Evolutionary conservation across 53 echinoderm and acorn worm genomes (phyloP).

Genomic region (Astropecten irregularis): DNA sequence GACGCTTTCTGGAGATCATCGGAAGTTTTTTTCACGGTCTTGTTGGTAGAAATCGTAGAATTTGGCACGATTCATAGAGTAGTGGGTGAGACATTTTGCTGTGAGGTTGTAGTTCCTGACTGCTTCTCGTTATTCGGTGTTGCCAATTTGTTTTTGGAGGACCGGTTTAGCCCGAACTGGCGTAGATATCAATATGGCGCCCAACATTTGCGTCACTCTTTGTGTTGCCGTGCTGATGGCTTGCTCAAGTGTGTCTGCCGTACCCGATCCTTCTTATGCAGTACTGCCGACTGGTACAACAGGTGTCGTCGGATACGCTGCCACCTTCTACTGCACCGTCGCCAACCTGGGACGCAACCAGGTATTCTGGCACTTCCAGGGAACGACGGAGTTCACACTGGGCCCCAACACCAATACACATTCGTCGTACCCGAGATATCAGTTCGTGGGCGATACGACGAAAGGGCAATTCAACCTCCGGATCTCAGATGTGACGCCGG

Average conservation of each 20-base stretch:
- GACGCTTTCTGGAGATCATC: too few species aligned
- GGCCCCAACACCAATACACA: slow-evolving; percentile 43
- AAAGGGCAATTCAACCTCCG: slow-evolving; percentile 37
- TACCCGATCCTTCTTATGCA: not conserved
- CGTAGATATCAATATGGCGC: slow-evolving; percentile 21
- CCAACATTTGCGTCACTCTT: too few species aligned
- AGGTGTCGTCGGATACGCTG: slow-evolving; percentile 22
- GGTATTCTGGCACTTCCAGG: slow-evolving; percentile 46
- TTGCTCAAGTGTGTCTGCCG: not conserved
- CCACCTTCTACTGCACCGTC: slow-evolving; percentile 52
- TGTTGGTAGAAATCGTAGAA: too few species aligned
- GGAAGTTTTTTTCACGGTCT: too few species aligned
- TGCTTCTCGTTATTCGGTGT: too few species aligned
- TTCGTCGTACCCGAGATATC: slow-evolving; percentile 15
- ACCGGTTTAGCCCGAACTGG: too few species aligned
- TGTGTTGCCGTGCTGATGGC: not conserved
- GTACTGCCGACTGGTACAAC: not conserved
- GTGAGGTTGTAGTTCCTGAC: too few species aligned
- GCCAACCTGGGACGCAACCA: slow-evolving; percentile 10
- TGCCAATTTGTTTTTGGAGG: too few species aligned
- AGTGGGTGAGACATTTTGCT: too few species aligned
- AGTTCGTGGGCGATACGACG: not conserved
- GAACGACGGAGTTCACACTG: slow-evolving; percentile 1
- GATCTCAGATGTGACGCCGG: slow-evolving; percentile 2
- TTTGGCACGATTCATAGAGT: too few species aligned